A percentile compares a stretch with the other conserved stretches of the same genome.
Conservation (phyloP, 1,140 invertebrate genomes). For the Solen grandis region DNA sequence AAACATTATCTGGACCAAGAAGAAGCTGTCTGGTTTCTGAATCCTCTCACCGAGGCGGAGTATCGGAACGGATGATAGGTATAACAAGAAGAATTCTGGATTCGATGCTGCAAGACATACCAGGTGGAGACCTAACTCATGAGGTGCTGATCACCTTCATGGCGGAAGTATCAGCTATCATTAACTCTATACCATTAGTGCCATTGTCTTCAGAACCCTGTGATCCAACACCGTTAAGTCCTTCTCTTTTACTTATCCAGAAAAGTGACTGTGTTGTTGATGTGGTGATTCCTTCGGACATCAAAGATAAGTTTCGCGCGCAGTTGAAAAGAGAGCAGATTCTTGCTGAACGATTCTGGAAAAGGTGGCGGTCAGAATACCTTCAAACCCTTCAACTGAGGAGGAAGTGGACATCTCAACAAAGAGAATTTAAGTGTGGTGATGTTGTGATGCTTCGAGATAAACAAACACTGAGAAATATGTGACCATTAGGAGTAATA, state of each 20-base stretch:
- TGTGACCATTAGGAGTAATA: not conserved
- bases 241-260: slow-evolving; percentile 20
- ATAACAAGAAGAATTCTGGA: slow-evolving; percentile 23
- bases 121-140: slow-evolving; percentile 28
- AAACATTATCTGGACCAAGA: slow-evolving; percentile 18
- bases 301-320: not conserved
- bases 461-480: not conserved
- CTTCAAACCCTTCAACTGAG: not conserved
- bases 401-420: not conserved
- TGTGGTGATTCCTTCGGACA: not conserved
- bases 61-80: slow-evolving; percentile 52
- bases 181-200: slow-evolving; percentile 47
- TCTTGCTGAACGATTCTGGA: not conserved
- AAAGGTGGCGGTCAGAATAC: not conserved
- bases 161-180: slow-evolving; percentile 37
- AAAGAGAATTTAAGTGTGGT: not conserved
- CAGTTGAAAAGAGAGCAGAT: not conserved
- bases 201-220: slow-evolving; percentile 19
- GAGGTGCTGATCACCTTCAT: slow-evolving; percentile 40
- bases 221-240: slow-evolving; percentile 26
- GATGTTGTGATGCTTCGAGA: not conserved
- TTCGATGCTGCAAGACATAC: slow-evolving; percentile 17
- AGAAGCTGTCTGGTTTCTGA: slow-evolving; percentile 35
- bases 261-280: slow-evolving; percentile 9
- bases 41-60: slow-evolving; percentile 55